Evolutionary conservation across 2,113 vertebrate genomes (phyloP), one percentile per base, ranked within the genome.

Genomic region (Anser brachyrhynchus): DNA sequence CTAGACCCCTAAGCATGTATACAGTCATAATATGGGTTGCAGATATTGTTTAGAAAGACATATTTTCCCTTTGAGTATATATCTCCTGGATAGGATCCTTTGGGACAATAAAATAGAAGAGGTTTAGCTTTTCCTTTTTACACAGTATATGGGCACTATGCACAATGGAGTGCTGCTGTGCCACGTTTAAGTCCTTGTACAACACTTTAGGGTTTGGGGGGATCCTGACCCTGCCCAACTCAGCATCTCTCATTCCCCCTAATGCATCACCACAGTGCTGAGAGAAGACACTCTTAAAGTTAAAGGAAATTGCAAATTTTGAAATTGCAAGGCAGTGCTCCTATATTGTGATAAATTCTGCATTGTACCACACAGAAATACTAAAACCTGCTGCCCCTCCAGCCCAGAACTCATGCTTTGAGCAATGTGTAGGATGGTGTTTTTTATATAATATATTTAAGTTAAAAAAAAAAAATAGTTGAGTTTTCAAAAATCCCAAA

Each of bases 121-220:
- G 4, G 51, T 25, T 64, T 15, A 43, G 4, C 13, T 89, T 95
- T 87, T 79, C 11, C 9, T 82, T 64, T 67, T 67, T 64, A 21
- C 13, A 41, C 80, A 25, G 16, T 85, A 3, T 37, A 14, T 51
- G 66, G 4, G 1, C 4, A 3, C 28, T 57, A 1, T 72, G 62
- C 9, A 23, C 59, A 69, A 37, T 23, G 9, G 18, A 73, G 2
- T 29, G 9, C 23, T 91, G 31, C 0, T 0, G 11, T 62, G 8
- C 21, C 59, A 5, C 39, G 17, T 79, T 78, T 51, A 55, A 51
- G 70, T 71, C 18, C 6, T 78, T 71, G 3, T 52, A 14, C 10
- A 44, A 14, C 9, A 17, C 25, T 55, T 87, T 15, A 79, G 29
- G 8, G 8, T 46, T 79, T 85, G 41, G 19, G 61, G 71, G 12